Conservation (phyloP, 2,113 vertebrate species). For the Pyrgilauda ruficollis region DNA sequence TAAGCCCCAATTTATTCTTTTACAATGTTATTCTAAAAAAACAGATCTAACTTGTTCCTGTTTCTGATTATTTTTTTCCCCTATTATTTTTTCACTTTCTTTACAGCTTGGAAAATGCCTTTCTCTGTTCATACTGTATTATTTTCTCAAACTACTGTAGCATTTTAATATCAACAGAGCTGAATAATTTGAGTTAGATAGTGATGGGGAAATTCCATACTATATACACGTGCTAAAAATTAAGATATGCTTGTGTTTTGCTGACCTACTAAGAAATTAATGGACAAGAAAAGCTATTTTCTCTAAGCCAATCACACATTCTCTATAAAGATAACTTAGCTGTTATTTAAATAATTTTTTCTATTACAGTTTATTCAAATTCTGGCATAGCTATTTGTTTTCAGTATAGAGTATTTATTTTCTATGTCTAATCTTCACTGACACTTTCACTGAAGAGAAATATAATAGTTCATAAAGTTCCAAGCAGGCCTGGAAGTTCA, state of each 20-base stretch:
- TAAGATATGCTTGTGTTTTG: neutral
- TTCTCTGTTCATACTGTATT: neutral
- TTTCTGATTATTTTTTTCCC: neutral
- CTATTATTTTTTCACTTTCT: neutral
- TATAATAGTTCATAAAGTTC: neutral
- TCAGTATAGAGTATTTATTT: neutral
- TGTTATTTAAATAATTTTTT: neutral
- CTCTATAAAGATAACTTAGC: neutral
- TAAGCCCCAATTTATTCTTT: neutral
- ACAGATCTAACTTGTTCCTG: neutral
- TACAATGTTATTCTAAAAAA: neutral
- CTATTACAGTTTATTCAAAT: neutral
- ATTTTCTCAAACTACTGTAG: neutral
- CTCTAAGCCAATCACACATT: neutral
- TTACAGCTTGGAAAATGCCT: neutral
- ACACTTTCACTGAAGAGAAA: neutral
- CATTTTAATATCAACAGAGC: neutral
- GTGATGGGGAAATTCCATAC: neutral
- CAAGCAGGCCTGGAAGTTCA: neutral
- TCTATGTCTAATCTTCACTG: neutral
- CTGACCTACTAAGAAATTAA: neutral
- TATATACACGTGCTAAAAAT: neutral
- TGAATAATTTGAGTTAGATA: neutral
- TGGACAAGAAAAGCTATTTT: neutral
- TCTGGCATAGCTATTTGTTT: constrained; percentile 2